Evolutionary conservation across 2,113 vertebrate genomes (phyloP).

Genomic region (Clarias batrachus): DNA sequence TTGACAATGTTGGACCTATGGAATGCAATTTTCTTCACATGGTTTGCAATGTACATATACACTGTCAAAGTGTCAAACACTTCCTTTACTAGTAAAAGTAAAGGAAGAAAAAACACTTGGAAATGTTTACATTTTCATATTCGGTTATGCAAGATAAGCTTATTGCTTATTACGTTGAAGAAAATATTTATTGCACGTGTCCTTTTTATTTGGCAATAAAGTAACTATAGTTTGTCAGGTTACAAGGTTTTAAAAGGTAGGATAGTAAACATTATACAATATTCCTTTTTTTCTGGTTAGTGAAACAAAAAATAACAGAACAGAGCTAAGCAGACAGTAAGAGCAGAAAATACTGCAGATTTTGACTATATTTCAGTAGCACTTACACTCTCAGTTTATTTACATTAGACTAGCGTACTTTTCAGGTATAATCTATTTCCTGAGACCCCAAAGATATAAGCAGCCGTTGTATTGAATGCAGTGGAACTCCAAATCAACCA

Average conservation of each 20-base stretch:
- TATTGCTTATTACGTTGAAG: background rate
- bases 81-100: background rate
- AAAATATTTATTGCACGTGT: background rate
- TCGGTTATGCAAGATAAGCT: background rate
- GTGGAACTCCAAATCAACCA: background rate
- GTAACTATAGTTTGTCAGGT: background rate
- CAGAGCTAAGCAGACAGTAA: background rate
- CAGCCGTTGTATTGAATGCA: background rate
- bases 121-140: background rate
- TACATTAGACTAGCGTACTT: background rate
- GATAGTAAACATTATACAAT: background rate
- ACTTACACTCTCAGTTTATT: background rate
- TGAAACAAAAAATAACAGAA: background rate
- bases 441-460: background rate
- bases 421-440: background rate
- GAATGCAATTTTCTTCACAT: background rate
- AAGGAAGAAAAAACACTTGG: background rate
- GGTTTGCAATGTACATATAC: background rate
- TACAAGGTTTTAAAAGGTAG: background rate
- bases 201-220: background rate
- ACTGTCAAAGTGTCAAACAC: background rate
- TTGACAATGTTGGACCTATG: background rate
- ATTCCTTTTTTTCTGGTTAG: background rate
- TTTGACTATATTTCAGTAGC: background rate
- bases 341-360: background rate